A percentile compares a stretch with the other conserved stretches of the same genome.
Evolutionary conservation across 2,113 vertebrate genomes (phyloP).

Genomic region (Microtus oregoni): DNA sequence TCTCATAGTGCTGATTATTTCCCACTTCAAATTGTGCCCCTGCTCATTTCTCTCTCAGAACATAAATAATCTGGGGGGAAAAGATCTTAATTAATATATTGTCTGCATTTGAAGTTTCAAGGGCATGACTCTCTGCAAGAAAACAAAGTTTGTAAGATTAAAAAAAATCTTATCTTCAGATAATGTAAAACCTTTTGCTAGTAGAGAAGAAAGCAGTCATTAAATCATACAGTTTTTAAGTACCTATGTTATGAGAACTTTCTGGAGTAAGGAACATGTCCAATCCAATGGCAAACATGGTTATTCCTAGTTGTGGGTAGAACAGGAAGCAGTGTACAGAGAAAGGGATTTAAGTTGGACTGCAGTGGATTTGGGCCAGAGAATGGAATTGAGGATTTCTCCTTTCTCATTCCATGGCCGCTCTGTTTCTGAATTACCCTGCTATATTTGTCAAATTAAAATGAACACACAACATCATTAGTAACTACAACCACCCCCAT

Average conservation of each 20-base stretch:
- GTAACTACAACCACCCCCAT: not conserved
- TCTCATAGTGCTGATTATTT: not conserved
- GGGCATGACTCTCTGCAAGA: not conserved
- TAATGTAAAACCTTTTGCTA: conserved; percentile 19
- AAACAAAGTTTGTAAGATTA: conserved; percentile 15
- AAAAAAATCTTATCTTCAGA: conserved; percentile 1
- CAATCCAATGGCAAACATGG: not conserved
- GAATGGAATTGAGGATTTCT: not conserved
- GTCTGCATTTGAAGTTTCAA: not conserved
- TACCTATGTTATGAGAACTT: not conserved
- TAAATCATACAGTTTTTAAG: not conserved
- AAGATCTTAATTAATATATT: not conserved
- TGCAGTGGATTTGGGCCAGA: not conserved
- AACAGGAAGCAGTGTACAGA: not conserved
- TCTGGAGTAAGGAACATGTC: not conserved
- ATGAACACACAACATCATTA: conserved; percentile 20
- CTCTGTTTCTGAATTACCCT: not conserved
- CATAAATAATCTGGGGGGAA: not conserved
- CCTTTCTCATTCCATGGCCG: not conserved
- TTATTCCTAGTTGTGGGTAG: not conserved
- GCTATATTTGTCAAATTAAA: conserved; percentile 47
- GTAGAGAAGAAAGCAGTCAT: not conserved
- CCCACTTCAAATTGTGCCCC: not conserved
- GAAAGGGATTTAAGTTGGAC: not conserved
- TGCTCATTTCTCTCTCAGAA: not conserved